These are phyloP conservation scores for Emydocephalus ijimae DNA, from an alignment of 2,113 vertebrate species.

Conservation along the genomic window DNA sequence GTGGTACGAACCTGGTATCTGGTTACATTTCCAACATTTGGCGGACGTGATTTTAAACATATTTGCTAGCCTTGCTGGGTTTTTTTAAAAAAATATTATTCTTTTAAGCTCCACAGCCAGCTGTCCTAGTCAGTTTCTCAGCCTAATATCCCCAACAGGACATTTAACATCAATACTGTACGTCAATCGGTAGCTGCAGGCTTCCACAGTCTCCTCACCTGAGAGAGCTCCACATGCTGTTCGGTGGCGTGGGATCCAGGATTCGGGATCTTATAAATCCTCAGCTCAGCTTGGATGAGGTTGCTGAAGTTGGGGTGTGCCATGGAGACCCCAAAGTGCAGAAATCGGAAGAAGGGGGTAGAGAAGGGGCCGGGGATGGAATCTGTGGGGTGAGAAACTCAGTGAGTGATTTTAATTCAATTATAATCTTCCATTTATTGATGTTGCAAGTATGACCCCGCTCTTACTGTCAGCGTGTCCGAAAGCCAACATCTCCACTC, in stretches of 20 bases:
- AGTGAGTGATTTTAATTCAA: not conserved
- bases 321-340: constrained; percentile 76
- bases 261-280: constrained; percentile 75
- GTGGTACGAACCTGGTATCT: too few species aligned
- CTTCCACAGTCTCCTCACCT: constrained; percentile 57
- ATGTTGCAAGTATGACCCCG: rapidly evolving
- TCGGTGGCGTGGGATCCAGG: constrained; percentile 69
- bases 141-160: not conserved
- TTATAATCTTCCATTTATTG: not conserved
- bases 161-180: not conserved
- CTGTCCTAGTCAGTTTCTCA: not conserved
- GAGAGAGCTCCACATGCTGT: constrained; percentile 81
- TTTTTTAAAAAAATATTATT: not conserved
- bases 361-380: not conserved
- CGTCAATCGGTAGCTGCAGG: not conserved
- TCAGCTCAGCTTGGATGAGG: constrained; percentile 78
- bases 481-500: constrained; percentile 73
- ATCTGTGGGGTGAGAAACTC: not conserved
- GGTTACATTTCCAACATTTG: too few species aligned
- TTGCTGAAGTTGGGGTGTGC: constrained; percentile 80
- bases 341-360: constrained; percentile 63
- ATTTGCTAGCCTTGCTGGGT: too few species aligned
- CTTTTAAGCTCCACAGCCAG: too few species aligned
- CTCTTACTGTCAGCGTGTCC: constrained; percentile 40
- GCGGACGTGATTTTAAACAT: too few species aligned